Evolutionary conservation across 2,797 vertebrate species (phyloP), one percentile per base, ranked within the genome.

Genomic region (Tympanoctomys barrerae): DNA sequence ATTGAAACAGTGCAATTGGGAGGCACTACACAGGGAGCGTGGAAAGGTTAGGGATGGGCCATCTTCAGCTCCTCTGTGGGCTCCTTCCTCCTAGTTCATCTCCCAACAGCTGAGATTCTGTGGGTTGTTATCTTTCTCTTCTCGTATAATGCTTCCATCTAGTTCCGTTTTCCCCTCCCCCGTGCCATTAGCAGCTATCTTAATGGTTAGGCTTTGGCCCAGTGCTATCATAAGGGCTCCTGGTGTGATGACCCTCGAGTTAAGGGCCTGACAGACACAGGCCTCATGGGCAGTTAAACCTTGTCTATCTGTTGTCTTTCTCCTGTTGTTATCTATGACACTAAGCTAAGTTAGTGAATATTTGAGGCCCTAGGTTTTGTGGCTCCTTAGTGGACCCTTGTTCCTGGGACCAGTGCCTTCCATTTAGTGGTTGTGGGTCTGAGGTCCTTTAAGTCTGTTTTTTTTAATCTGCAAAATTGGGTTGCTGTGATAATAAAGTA

Each of bases 381-480:
- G 22, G 28, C 4, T 54, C 36, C 42, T 86, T 31, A 26, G 18
- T 12, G 31, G 26, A 28, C 7, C 36, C 19, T 16, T 42, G 5
- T 61, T 33, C 3, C 39, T 88, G 83, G 46, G 61, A 70, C 52
- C 68, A 70, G 26, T 57, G 71, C 59, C 42, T 57, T 95, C 28
- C 71, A 39, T 33, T 14, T 36, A 28, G 10, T 18, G 7, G 22
- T 46, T 80, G 5, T 84, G 36, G 11, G 46, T 52, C 16, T 33
- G 14, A 68, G 68, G 46, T 78, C 80, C 49, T 71, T 71, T 8
- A 75, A 62, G 4, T 46, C 66, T 52, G n/a, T 42, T 42, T 79
- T 94, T 92, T 62, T 97, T 94, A 22, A 86, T 75, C 71, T 89
- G 9, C 73, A 57, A 87, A 88, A 88, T 88, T 87, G 54, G 18